Conservation (phyloP, 2,113 vertebrate species). For the Entomyzon cyanotis region DNA sequence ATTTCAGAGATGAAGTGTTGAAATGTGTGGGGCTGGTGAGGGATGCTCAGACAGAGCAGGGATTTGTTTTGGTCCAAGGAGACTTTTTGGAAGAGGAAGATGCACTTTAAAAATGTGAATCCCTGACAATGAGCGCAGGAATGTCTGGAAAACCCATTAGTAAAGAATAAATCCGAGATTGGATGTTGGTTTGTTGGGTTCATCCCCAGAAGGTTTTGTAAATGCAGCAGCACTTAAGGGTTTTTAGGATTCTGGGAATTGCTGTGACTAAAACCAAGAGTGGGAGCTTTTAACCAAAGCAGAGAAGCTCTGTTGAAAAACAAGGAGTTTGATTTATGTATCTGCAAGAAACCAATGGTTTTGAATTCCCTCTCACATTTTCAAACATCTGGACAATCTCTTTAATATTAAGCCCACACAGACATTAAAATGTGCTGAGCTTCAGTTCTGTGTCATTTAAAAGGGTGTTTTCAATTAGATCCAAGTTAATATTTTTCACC, state of each 20-base stretch:
- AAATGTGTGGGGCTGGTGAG: not conserved
- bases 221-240: conserved; percentile 16
- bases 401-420: not conserved
- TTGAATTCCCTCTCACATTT: not conserved
- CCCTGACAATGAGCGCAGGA: not conserved
- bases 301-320: conserved; percentile 46
- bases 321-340: conserved; percentile 39
- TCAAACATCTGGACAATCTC: not conserved
- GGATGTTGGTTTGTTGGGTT: conserved; percentile 34
- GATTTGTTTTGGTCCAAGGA: not conserved
- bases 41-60: not conserved
- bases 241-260: conserved; percentile 63
- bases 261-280: conserved; percentile 42
- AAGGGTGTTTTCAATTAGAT: not conserved
- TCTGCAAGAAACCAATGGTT: not conserved
- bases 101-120: not conserved
- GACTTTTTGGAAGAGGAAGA: not conserved
- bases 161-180: not conserved
- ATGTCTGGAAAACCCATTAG: not conserved
- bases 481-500: not conserved
- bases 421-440: not conserved
- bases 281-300: conserved; percentile 17
- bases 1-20: not conserved
- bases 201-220: conserved; percentile 28
- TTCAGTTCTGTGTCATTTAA: not conserved